Base-by-base conservation (phyloP, 2,113 vertebrate genomes). In the Taxidea taxus region DNA sequence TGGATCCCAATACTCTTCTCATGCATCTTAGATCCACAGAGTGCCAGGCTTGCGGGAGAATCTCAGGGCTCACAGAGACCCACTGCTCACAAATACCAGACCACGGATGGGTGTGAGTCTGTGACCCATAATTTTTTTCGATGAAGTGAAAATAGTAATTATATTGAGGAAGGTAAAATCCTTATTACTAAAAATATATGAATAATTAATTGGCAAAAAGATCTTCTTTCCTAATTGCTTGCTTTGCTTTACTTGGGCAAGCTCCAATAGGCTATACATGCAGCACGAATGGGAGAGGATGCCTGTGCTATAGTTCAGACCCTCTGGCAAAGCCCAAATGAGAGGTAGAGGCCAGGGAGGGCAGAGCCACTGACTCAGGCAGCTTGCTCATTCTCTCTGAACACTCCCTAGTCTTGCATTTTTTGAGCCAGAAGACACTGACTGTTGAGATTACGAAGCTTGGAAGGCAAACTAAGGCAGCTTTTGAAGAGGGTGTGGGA, bases 141-240 rank as follows among this genome's bases (percentile, higher is more conserved):
- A 56, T 58, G 44, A 96, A 93, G 54, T n/a, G 42, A 62, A 47
- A 80, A 92, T 8, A 70, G 87, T 7, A 75, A 87, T 70, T 77
- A 85, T 81, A 21, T 49, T 58, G 78, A 29, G 34, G 49, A 93
- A 91, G 66, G 58, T 62, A 60, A 87, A 92, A 39, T 58, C 7
- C 20, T 91, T 39, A 66, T 58, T 94, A 68, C 31, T 92, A 74
- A 86, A 72, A 95, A 89, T 60, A 97, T 66, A 91, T 74, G 37
- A 72, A 84, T 85, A 96, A 78, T 16, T 80, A 90, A 68, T 86
- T 37, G 3, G 62, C 29, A 42, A 90, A 70, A 84, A 60, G 83
- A 72, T 6, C 54, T 64, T 60, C 87, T 83, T 82, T 94, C 34
- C 74, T 93, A 78, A 91, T 58, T 29, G 62, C 27, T 89, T 49